Evolutionary conservation across 1,140 invertebrate species (phyloP), one percentile per base, ranked within the genome.

Genomic region (Drosophila cardini): DNA sequence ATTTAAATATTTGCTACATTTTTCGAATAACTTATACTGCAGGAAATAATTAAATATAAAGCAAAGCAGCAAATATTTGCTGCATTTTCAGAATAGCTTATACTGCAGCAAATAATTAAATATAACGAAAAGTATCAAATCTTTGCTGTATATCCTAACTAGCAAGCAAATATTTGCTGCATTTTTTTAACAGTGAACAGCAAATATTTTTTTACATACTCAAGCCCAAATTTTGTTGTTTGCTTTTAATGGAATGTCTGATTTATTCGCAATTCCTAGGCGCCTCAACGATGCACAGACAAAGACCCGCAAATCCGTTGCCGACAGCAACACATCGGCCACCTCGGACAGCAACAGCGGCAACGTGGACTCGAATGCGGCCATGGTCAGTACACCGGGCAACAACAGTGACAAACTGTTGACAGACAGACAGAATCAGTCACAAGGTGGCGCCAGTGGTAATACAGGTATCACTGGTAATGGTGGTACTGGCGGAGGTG

Each of bases 321-420:
- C 92, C 94, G 95, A 94, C 93, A 89, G 94, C 95, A 70, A 92
- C 93, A 86, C 94, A 94, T 68, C 92, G 93, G 52, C 95, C 94
- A 15, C 95, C 93, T 45, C 93, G 93, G 91, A 91, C 52, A 91
- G 86, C 56, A 91, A 84, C 55, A 91, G 90, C 34, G 90, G 84
- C 71, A 91, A 86, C 36, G 86, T 91, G 42, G 90, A 91, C 42
- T 80, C 81, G 16, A 90, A 82, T 56, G 86, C 86, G 10, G 86
- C 81, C 4, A 53, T 83, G 79, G 76, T 53, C 10, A 84, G 76
- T 70, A 77, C 79, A 3, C 72, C 83, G 10, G 83, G 82, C 1
- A 70, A 72, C 30, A 52, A 43, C 10, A 58, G 71, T 34, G 82
- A 87, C 30, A 87, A 86, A 38, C 16, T 72, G 6, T 38, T 63